Conservation (phyloP, 2,797 vertebrate genomes). For the Sebastolobus altivelis region DNA sequence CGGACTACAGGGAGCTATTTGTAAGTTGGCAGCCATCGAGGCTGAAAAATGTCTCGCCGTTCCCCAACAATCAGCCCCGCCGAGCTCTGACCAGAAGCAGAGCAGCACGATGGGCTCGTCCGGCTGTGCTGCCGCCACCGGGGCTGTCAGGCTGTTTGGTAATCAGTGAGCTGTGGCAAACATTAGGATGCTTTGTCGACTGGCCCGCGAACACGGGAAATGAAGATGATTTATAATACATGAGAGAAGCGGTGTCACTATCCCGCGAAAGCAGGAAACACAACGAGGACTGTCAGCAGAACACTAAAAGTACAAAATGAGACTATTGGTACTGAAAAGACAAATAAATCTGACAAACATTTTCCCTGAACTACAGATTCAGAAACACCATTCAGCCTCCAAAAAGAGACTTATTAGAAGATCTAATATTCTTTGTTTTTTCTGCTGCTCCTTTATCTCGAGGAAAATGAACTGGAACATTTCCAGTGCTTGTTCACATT, state of each 20-base stretch:
- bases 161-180: conserved; percentile 69
- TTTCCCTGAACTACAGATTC: conserved; percentile 14
- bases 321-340: conserved; percentile 23
- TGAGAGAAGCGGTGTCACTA: conserved; percentile 41
- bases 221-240: conserved; percentile 60
- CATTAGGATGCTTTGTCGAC: conserved; percentile 63
- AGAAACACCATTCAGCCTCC: not conserved
- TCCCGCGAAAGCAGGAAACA: conserved; percentile 50
- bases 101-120: conserved; percentile 43
- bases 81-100: conserved; percentile 58
- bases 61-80: conserved; percentile 59
- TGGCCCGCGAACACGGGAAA: conserved; percentile 56
- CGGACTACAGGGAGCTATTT: conserved; percentile 68
- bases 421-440: not conserved
- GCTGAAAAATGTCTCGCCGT: conserved; percentile 67
- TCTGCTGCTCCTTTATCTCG: conserved; percentile 18
- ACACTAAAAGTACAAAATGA: conserved; percentile 19
- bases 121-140: conserved; percentile 55
- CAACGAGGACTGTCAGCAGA: conserved; percentile 38
- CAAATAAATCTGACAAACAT: conserved; percentile 1
- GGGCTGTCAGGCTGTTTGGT: conserved; percentile 63
- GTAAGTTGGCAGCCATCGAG: conserved; percentile 61
- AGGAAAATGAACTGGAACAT: conserved; percentile 33
- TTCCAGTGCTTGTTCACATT: not conserved
- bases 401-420: conserved; percentile 24